Evolutionary conservation across 2,113 vertebrate species (phyloP).

Genomic region (Saccopteryx leptura): DNA sequence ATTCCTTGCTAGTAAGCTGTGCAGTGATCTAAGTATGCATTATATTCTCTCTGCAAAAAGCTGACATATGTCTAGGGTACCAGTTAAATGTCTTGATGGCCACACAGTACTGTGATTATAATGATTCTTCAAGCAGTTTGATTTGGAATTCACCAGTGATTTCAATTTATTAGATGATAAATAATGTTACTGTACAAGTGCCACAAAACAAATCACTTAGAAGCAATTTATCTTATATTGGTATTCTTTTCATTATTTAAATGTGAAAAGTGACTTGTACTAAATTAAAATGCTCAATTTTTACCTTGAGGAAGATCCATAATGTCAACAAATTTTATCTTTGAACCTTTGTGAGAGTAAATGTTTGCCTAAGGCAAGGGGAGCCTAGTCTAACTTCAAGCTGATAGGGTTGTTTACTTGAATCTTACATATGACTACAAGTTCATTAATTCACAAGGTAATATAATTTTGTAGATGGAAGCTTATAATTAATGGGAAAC

Average conservation of each 20-base stretch:
- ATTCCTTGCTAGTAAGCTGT: slow-evolving; percentile 23
- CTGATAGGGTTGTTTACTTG: not conserved
- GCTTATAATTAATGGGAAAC: not conserved
- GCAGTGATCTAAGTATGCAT: not conserved
- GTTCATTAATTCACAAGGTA: slow-evolving; percentile 49
- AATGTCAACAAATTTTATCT: slow-evolving; percentile 44
- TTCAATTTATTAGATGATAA: slow-evolving; percentile 28
- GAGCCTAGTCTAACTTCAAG: not conserved
- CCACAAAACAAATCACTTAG: slow-evolving; percentile 34
- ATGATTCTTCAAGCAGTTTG: not conserved
- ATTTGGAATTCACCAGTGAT: slow-evolving; percentile 43
- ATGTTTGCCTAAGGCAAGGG: slow-evolving; percentile 29
- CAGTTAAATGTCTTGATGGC: not conserved
- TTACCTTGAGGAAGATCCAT: slow-evolving; percentile 47
- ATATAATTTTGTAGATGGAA: slow-evolving; percentile 2
- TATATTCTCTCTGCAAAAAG: not conserved
- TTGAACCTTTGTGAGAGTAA: slow-evolving; percentile 21
- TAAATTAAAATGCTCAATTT: not conserved
- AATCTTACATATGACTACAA: not conserved
- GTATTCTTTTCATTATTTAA: not conserved
- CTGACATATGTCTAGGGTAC: not conserved
- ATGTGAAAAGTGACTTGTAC: not conserved
- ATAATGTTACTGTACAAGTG: slow-evolving; percentile 25
- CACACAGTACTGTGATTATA: not conserved
- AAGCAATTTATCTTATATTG: not conserved